Conservation (phyloP, 2,113 vertebrate genomes). For the Atlantisia rogersi region DNA sequence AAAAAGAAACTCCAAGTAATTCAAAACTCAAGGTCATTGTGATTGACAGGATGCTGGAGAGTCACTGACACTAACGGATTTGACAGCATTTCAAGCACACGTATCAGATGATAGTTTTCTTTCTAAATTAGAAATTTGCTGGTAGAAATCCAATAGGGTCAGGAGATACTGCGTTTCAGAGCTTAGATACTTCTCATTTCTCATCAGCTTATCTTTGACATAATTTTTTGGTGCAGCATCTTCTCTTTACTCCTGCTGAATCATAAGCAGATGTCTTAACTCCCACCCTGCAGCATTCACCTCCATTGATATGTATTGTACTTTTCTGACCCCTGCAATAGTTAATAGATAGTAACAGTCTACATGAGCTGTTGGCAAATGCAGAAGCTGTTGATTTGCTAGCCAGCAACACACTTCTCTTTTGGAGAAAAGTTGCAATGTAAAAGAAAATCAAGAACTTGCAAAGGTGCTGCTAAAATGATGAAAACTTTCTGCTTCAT, state of each 20-base stretch:
- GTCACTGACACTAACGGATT: neutral
- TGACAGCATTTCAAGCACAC: neutral
- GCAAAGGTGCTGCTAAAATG: neutral
- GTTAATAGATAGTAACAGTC: neutral
- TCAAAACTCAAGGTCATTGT: neutral
- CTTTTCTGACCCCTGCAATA: neutral
- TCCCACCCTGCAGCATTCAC: neutral
- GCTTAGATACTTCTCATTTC: neutral
- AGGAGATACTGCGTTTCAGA: neutral
- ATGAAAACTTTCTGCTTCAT: neutral
- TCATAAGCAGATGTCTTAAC: neutral
- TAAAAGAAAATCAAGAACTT: neutral
- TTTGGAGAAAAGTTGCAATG: neutral
- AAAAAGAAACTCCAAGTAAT: neutral
- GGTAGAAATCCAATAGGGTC: neutral
- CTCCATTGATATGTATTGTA: neutral
- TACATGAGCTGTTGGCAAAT: neutral
- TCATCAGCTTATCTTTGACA: neutral
- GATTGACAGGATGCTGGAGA: constrained; percentile 22
- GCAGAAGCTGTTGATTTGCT: neutral
- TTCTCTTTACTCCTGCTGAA: neutral
- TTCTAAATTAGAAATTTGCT: constrained; percentile 12
- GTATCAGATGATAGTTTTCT: neutral
- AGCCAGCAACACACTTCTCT: neutral
- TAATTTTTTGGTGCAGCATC: neutral